These are phyloP conservation scores for Sandelia bainsii DNA, from an alignment of 2,797 vertebrate species.

Conservation along the genomic window DNA sequence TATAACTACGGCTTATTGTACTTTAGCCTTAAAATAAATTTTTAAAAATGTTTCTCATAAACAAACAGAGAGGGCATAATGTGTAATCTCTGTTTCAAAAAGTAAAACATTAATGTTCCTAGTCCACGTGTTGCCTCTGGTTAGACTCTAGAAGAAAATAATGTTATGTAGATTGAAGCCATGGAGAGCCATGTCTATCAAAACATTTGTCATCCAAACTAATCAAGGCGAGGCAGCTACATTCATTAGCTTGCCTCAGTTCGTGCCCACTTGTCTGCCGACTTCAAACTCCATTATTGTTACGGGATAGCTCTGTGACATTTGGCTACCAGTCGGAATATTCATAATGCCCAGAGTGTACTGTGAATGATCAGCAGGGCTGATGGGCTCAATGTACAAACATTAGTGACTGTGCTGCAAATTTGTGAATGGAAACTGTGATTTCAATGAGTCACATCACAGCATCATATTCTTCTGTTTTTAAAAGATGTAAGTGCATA, in stretches of 20 bases:
- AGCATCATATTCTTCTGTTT: neutral
- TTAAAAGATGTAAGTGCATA: neutral
- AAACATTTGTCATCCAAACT: conserved; percentile 58
- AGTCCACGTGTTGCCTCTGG: conserved; percentile 18
- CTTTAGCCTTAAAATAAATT: neutral
- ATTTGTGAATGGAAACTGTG: conserved; percentile 31
- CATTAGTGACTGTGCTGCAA: conserved; percentile 22
- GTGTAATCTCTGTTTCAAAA: neutral
- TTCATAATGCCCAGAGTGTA: conserved; percentile 45
- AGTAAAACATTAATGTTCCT: neutral
- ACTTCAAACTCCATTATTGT: conserved; percentile 73
- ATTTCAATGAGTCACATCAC: conserved; percentile 9
- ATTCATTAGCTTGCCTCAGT: conserved; percentile 57
- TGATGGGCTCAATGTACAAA: conserved; percentile 28
- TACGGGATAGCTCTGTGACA: conserved; percentile 53
- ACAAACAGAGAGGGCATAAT: neutral
- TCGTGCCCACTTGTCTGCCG: conserved; percentile 59
- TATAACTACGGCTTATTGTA: neutral
- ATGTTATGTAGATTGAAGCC: conserved; percentile 39
- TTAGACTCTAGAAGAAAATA: conserved; percentile 22
- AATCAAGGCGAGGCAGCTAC: conserved; percentile 52
- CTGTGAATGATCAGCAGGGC: conserved; percentile 44
- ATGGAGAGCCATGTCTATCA: conserved; percentile 34
- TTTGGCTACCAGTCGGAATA: conserved; percentile 57
- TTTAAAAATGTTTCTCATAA: neutral